A percentile compares a stretch with the other conserved stretches of the same genome.
Conservation (phyloP, 2,113 vertebrate species). For the Nycticorax nycticorax region DNA sequence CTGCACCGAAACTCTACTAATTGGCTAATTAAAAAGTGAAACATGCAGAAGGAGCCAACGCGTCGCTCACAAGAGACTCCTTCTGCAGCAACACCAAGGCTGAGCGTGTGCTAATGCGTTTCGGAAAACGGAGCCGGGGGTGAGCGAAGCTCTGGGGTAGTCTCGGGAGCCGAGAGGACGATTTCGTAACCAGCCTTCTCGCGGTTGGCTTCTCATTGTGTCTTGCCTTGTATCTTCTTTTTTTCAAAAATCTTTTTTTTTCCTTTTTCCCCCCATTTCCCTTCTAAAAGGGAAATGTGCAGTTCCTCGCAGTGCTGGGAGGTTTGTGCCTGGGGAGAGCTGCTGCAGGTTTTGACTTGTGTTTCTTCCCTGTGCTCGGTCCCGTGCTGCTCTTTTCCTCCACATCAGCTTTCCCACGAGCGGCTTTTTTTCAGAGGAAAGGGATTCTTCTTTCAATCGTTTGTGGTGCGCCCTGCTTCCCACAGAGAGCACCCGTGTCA, state of each 20-base stretch:
- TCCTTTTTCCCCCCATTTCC: fast-evolving
- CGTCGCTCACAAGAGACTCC: constrained; percentile 78
- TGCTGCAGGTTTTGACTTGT: neutral
- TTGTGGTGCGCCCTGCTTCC: fast-evolving
- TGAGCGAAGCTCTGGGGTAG: neutral
- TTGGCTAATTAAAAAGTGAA: constrained; percentile 97
- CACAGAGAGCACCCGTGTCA: neutral
- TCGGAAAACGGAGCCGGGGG: constrained; percentile 44
- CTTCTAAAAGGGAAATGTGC: neutral
- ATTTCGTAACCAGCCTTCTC: neutral
- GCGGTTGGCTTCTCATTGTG: neutral
- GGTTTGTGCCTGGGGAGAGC: neutral
- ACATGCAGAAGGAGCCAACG: constrained; percentile 78
- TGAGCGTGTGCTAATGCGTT: constrained; percentile 54
- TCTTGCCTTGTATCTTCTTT: neutral
- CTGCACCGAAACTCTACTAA: constrained; percentile 83
- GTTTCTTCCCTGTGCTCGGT: neutral
- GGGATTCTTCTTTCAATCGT: neutral
- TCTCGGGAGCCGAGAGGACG: neutral
- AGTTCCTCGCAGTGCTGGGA: neutral
- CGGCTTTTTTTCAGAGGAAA: neutral
- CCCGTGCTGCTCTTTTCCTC: neutral
- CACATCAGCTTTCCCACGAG: neutral
- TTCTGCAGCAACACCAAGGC: constrained; percentile 67
- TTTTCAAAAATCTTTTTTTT: neutral